These are phyloP conservation scores for Zosterops hypoxanthus DNA, from an alignment of 2,113 vertebrate species.

Conservation along the genomic window DNA sequence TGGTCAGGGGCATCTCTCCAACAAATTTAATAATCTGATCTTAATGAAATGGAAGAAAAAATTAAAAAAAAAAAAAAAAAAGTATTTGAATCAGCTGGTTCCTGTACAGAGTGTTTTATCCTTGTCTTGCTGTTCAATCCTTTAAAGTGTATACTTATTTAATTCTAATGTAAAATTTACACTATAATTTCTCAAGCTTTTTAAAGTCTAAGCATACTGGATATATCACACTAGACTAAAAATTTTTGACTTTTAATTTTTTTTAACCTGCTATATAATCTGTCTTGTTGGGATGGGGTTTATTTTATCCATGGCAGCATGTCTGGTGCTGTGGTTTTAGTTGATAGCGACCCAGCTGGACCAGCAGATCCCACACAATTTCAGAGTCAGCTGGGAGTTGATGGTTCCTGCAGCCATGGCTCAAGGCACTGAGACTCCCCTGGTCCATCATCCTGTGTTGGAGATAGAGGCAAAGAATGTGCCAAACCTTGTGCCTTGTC, in stretches of 20 bases:
- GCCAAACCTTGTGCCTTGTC: neutral
- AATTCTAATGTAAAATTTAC: neutral
- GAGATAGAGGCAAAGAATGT: neutral
- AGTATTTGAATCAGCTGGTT: neutral
- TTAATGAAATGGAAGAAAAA: rapidly evolving
- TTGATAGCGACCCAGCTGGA: neutral
- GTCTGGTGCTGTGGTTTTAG: neutral
- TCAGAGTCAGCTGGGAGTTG: neutral
- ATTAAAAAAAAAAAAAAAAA: neutral
- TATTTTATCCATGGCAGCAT: neutral
- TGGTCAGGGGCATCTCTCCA: neutral
- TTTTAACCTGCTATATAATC: neutral
- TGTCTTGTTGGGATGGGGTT: neutral
- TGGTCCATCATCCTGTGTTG: rapidly evolving
- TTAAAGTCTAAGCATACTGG: neutral
- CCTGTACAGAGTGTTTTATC: neutral
- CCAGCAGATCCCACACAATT: neutral
- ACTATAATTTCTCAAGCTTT: neutral
- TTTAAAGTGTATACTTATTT: neutral
- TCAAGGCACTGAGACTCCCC: neutral
- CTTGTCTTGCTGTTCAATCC: neutral
- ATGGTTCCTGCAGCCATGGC: rapidly evolving
- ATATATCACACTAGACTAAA: neutral
- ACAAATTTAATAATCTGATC: neutral
- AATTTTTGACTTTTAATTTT: neutral